Conservation (phyloP, 64 coral and sea anemone species). For the Platygyra sinensis region DNA sequence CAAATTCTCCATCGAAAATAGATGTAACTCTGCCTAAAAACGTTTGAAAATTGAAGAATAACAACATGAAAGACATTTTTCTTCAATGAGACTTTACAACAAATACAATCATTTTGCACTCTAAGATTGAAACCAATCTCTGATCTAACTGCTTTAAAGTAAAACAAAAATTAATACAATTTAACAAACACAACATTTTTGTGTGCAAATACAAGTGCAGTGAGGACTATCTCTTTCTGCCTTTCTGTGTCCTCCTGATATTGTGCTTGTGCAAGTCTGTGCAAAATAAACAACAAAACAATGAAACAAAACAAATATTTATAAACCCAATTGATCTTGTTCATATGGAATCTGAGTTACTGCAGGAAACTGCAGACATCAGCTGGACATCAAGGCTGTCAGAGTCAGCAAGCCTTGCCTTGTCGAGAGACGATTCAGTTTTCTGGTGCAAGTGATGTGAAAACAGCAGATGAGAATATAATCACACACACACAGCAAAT, state of each 20-base stretch:
- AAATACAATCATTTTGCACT: constrained; percentile 9
- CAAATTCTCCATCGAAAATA: not conserved
- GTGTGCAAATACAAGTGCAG: not conserved
- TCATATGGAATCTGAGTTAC: not conserved
- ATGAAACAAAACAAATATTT: constrained; percentile 34
- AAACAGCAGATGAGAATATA: constrained; percentile 9
- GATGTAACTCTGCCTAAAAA: not conserved
- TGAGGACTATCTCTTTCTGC: constrained; percentile 68
- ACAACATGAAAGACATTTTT: not conserved
- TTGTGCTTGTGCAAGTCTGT: constrained; percentile 84
- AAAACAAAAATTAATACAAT: not conserved
- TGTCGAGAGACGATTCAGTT: constrained; percentile 3
- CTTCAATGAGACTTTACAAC: not conserved
- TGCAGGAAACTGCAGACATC: not conserved
- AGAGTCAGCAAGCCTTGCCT: not conserved
- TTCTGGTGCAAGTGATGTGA: constrained; percentile 6
- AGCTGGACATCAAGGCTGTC: not conserved
- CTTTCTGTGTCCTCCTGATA: constrained; percentile 74
- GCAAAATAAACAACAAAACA: constrained; percentile 70
- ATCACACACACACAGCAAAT: not conserved
- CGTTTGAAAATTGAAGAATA: not conserved
- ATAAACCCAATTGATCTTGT: not conserved
- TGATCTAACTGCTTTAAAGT: not conserved
- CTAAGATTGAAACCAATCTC: not conserved
- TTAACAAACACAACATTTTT: not conserved